Conservation (phyloP, 1,140 invertebrate genomes). For the Zaprionus ghesquierei region DNA sequence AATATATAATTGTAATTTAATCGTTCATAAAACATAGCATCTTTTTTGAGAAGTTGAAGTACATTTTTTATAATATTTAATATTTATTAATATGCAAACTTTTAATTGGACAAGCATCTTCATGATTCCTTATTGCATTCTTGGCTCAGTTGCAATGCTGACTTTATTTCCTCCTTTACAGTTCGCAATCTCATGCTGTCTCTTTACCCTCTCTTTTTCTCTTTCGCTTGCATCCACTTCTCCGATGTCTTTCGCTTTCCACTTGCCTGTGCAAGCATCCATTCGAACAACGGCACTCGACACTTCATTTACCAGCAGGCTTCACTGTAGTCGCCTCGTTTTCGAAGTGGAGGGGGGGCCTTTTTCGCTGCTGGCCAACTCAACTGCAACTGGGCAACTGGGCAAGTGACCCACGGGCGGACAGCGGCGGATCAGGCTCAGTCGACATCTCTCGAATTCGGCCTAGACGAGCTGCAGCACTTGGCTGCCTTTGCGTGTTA, state of each 20-base stretch:
- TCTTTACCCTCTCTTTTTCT: background rate
- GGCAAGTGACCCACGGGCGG: conserved; percentile 29
- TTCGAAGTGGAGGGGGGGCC: no score
- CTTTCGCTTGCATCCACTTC: background rate
- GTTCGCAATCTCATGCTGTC: background rate
- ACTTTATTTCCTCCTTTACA: background rate
- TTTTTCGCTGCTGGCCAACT: conserved; percentile 29
- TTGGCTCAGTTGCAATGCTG: background rate
- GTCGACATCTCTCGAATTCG: conserved; percentile 21
- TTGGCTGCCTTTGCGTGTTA: conserved; percentile 39
- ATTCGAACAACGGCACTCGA: conserved; percentile 13
- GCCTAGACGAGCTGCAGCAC: conserved; percentile 43
- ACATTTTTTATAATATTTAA: no score
- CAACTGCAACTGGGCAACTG: conserved; percentile 58
- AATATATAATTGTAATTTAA: no score
- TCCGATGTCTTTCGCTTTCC: background rate
- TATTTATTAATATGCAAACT: background rate
- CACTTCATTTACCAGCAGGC: conserved; percentile 30
- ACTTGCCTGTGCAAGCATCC: background rate
- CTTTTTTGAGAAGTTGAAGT: no score
- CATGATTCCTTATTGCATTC: background rate
- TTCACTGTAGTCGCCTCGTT: conserved; percentile 43
- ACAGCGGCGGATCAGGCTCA: background rate
- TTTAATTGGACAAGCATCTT: background rate
- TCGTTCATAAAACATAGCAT: no score